Conservation (phyloP, 2,888 invertebrate genomes). For the Odontomyia ornata region DNA sequence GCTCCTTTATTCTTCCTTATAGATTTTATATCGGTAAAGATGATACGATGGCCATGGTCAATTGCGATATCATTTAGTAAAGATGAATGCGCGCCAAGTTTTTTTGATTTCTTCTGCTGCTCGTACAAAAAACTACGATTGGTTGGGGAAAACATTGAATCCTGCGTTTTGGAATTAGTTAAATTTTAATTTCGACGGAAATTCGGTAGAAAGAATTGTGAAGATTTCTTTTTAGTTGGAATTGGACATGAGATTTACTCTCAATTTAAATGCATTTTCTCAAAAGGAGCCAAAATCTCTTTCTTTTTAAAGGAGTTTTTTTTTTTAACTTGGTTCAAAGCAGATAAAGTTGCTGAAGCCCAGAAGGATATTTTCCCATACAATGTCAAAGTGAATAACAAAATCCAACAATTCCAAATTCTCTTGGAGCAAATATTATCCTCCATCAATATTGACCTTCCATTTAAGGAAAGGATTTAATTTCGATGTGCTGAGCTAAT, state of each 20-base stretch:
- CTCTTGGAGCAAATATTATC: neutral
- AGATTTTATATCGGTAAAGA: constrained; percentile 5
- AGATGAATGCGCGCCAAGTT: constrained; percentile 1
- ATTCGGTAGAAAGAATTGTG: too few relatives aligned
- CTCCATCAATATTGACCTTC: neutral
- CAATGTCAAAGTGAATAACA: neutral
- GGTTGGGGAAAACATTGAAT: too few relatives aligned
- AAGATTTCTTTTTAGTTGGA: too few relatives aligned
- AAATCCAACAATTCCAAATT: neutral
- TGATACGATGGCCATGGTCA: constrained; percentile 30
- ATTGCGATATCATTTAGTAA: constrained; percentile 33
- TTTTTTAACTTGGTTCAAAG: too few relatives aligned
- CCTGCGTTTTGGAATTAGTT: too few relatives aligned
- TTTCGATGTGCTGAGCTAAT: constrained; percentile 20
- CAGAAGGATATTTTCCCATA: too few relatives aligned
- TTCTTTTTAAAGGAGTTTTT: too few relatives aligned
- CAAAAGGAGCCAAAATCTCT: too few relatives aligned
- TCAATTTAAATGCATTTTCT: too few relatives aligned
- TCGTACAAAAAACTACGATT: neutral
- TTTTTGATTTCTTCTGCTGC: constrained; percentile 7
- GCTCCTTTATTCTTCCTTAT: constrained; percentile 28
- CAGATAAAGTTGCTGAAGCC: too few relatives aligned
- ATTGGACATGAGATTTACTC: too few relatives aligned
- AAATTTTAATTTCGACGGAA: too few relatives aligned
- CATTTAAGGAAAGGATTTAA: constrained; percentile 14